These are phyloP conservation scores for Synergus gifuensis DNA, from an alignment of 2,888 invertebrate genomes.

Conservation along the genomic window DNA sequence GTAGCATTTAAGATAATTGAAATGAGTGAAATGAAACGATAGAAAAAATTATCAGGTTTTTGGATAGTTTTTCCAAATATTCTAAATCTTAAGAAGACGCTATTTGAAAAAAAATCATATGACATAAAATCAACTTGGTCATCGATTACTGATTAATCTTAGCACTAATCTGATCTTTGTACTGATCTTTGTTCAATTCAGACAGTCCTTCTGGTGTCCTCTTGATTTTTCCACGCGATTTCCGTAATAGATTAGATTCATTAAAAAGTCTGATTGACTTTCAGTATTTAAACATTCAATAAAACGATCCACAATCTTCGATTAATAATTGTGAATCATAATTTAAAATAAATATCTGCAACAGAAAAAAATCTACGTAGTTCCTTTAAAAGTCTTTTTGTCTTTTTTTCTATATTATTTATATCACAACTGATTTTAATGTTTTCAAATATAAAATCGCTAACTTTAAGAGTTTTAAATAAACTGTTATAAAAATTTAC, in stretches of 20 bases:
- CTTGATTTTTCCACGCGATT: not conserved
- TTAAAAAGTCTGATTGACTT: not conserved
- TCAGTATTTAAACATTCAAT: not conserved
- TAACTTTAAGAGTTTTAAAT: too few relatives aligned
- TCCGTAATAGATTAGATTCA: slow-evolving; percentile 27
- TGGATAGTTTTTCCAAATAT: not conserved
- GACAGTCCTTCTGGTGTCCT: not conserved
- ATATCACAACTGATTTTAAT: too few relatives aligned
- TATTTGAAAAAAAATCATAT: not conserved
- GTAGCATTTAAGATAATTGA: not conserved
- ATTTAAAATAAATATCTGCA: too few relatives aligned
- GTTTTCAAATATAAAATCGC: too few relatives aligned
- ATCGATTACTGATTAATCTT: not conserved
- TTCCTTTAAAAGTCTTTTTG: too few relatives aligned
- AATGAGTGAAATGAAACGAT: not conserved
- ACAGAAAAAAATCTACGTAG: too few relatives aligned
- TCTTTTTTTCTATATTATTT: too few relatives aligned
- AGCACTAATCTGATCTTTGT: slow-evolving; percentile 3
- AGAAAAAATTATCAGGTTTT: not conserved
- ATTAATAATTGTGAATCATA: not conserved
- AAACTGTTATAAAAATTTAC: too few relatives aligned
- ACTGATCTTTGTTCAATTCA: slow-evolving; percentile 18
- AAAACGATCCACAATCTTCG: not conserved
- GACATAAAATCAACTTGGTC: not conserved
- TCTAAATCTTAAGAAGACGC: not conserved